Evolutionary conservation across 2,113 vertebrate genomes (phyloP).

Genomic region (Pollimyrus isidori): DNA sequence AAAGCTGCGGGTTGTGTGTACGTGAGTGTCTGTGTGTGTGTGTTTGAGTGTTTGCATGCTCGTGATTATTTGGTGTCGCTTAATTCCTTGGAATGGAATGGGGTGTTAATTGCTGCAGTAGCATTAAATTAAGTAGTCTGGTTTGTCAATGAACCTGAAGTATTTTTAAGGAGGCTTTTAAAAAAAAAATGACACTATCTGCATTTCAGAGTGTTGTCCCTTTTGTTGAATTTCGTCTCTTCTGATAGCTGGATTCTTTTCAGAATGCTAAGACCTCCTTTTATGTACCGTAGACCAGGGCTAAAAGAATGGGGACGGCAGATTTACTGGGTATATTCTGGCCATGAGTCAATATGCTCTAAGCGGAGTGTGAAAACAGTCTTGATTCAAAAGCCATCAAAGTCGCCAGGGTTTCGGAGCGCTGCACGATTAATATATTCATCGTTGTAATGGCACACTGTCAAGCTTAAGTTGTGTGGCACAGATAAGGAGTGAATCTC

Average conservation of each 20-base stretch:
- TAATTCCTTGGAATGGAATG: neutral
- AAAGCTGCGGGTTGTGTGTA: neutral
- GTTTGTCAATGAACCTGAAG: neutral
- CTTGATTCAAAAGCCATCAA: neutral
- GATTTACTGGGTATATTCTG: neutral
- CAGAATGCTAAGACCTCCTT: neutral
- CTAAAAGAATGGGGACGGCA: neutral
- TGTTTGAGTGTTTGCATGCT: neutral
- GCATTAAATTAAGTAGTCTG: neutral
- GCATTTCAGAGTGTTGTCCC: neutral
- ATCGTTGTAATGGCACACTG: neutral
- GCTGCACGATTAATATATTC: neutral
- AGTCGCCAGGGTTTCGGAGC: neutral
- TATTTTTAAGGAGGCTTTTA: neutral
- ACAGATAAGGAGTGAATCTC: neutral
- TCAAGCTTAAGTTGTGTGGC: neutral
- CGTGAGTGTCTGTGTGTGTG: neutral
- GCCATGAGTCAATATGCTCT: neutral
- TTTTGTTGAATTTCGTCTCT: neutral
- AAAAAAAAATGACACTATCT: neutral
- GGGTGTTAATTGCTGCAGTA: neutral
- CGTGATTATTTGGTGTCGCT: neutral
- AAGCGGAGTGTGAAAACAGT: constrained; percentile 4
- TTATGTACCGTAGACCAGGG: neutral
- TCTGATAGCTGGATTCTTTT: neutral